These are phyloP conservation scores for Sthenelais limicola DNA, from an alignment of 2,888 invertebrate genomes.

Conservation along the genomic window DNA sequence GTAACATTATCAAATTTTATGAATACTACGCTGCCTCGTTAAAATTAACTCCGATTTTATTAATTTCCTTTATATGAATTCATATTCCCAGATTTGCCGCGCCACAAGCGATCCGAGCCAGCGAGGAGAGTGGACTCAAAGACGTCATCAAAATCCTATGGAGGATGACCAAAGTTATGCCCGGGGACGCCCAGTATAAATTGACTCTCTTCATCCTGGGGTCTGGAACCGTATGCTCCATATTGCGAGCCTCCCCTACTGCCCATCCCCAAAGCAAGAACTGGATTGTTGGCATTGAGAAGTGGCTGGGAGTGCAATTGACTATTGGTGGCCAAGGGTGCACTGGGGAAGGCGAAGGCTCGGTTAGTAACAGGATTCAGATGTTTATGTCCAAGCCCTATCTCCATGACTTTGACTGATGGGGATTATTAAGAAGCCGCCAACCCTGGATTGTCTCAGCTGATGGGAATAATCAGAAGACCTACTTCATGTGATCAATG, in stretches of 20 bases:
- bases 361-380: slow-evolving; percentile 41
- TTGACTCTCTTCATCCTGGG: slow-evolving; percentile 43
- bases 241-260: not conserved
- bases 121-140: slow-evolving; percentile 41
- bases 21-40: too few relatives aligned
- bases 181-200: slow-evolving; percentile 32
- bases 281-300: slow-evolving; percentile 42
- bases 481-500: too few relatives aligned
- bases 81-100: not conserved
- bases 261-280: not conserved
- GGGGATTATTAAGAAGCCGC: too few relatives aligned
- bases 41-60: too few relatives aligned
- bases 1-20: too few relatives aligned
- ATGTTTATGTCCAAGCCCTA: slow-evolving; percentile 47
- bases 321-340: slow-evolving; percentile 48
- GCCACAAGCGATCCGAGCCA: slow-evolving; percentile 20
- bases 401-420: slow-evolving; percentile 50
- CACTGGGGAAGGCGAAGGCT: slow-evolving; percentile 46
- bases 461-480: too few relatives aligned
- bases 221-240: slow-evolving; percentile 25
- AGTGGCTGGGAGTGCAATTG: slow-evolving; percentile 46
- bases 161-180: slow-evolving; percentile 46
- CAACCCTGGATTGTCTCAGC: too few relatives aligned
- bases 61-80: not conserved
- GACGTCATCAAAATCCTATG: slow-evolving; percentile 49